Conservation (phyloP, 2,888 invertebrate genomes). For the Cephonodes hylas region DNA sequence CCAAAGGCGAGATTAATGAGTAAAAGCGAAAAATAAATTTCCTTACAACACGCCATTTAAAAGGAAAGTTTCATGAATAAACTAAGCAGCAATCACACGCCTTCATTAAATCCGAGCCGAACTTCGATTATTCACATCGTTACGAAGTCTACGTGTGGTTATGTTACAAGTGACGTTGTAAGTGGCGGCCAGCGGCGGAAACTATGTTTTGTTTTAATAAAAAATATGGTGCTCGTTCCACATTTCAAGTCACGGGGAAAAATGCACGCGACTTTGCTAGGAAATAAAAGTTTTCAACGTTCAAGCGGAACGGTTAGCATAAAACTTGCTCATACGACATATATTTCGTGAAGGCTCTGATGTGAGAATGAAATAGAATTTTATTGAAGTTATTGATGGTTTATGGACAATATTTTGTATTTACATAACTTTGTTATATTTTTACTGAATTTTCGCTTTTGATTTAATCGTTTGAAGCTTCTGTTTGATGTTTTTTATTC, state of each 20-base stretch:
- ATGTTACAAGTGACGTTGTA: not conserved
- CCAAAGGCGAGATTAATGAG: not conserved
- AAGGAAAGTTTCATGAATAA: not conserved
- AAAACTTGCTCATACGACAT: not conserved
- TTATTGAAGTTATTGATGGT: too few relatives aligned
- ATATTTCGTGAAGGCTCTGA: not conserved
- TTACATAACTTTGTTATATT: too few relatives aligned
- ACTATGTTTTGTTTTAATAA: slow-evolving; percentile 22
- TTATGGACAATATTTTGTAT: too few relatives aligned
- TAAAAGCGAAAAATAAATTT: not conserved
- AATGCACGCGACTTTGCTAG: slow-evolving; percentile 32
- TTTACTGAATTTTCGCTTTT: too few relatives aligned
- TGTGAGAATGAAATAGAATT: not conserved
- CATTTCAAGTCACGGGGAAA: slow-evolving; percentile 22
- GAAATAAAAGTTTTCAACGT: slow-evolving; percentile 26
- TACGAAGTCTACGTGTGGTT: not conserved
- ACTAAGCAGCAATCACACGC: not conserved
- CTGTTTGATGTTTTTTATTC: not conserved
- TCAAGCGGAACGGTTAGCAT: slow-evolving; percentile 22
- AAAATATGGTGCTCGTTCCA: slow-evolving; percentile 36
- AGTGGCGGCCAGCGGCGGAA: not conserved
- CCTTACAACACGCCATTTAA: not conserved
- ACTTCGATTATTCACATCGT: not conserved
- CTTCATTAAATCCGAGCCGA: not conserved
- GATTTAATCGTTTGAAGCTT: not conserved